Base-by-base conservation (phyloP, 2,113 vertebrate genomes). In the Tichodroma muraria region DNA sequence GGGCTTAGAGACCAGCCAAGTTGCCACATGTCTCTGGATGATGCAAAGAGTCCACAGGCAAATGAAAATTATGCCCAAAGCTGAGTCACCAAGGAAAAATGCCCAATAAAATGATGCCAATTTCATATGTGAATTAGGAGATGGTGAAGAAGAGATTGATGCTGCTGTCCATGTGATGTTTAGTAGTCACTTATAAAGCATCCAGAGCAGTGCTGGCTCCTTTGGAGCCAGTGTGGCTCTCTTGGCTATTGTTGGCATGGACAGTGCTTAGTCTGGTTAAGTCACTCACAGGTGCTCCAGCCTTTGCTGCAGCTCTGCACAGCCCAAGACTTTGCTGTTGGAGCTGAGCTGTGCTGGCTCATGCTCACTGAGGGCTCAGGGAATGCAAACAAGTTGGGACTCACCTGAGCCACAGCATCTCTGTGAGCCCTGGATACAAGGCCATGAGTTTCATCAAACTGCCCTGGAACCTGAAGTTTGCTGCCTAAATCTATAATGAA, bases 361-460 rank as follows among this genome's bases (percentile, higher is more conserved):
- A 0, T 37, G 42, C 22, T 83, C 0, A 0, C 19, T 0, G 0
- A 49, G 42, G 50, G 13, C 19, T 89, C 2, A 3, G 40, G 31
- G 56, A 57, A 52, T 11, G 28, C 25, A 61, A 53, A 63, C 11
- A 44, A 38, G 16, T 37, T 52, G 38, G 61, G 77, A 40, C 11
- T 57, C 70, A 37, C 24, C 1, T 2, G 59, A 69, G 24, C 8
- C 30, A 76, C 53, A 60, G 33, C 21, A 8, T 50, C 30, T 78
- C 20, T 3, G 1, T 57, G 47, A 91, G 37, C 45, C 50, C 77
- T 78, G 57, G 61, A 4, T 30, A 53, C 33, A 24, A 28, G 9
- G 28, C 35, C 2, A 0, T 22, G 52, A 91, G 15, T 57, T 86
- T 86, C 50, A 84, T 11, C 37, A 88, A 73, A 65, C 50, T 73